phyloP scores from a whole-genome alignment of 2,888 invertebrate genomes.

The Pseudococcus jackbeardsleyi region DNA sequence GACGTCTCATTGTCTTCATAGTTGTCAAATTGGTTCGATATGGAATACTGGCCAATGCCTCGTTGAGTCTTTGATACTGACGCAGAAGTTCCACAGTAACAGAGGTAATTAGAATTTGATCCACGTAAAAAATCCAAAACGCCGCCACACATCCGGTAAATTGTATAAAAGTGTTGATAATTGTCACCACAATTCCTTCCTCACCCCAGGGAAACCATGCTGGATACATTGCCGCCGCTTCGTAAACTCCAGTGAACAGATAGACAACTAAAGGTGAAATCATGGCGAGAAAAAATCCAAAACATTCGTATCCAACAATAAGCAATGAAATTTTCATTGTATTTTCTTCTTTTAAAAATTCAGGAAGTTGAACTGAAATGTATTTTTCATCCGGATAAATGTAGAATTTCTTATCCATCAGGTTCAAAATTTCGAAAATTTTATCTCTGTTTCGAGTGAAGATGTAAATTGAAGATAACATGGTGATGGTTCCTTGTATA shows the following conservation, averaged over 20 bases:
- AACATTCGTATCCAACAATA: neutral
- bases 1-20: neutral
- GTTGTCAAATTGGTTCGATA: neutral
- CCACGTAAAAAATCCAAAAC: slow-evolving; percentile 28
- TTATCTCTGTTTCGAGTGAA: neutral
- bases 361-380: neutral
- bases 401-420: slow-evolving; percentile 29
- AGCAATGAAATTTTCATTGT: neutral
- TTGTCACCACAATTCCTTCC: neutral
- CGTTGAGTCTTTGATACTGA: neutral
- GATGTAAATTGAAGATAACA: neutral
- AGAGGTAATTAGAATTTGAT: neutral
- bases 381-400: neutral
- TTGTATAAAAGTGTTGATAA: neutral
- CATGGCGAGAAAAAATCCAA: slow-evolving; percentile 27
- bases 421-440: neutral
- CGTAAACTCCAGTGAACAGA: neutral
- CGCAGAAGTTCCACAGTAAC: neutral
- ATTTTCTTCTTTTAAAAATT: neutral
- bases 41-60: neutral
- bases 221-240: neutral
- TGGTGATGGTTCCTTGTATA: neutral
- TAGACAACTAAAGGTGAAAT: neutral
- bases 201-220: slow-evolving; percentile 32
- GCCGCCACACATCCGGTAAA: neutral